Evolutionary conservation across 2,797 vertebrate genomes (phyloP).

Genomic region (Allobates femoralis): DNA sequence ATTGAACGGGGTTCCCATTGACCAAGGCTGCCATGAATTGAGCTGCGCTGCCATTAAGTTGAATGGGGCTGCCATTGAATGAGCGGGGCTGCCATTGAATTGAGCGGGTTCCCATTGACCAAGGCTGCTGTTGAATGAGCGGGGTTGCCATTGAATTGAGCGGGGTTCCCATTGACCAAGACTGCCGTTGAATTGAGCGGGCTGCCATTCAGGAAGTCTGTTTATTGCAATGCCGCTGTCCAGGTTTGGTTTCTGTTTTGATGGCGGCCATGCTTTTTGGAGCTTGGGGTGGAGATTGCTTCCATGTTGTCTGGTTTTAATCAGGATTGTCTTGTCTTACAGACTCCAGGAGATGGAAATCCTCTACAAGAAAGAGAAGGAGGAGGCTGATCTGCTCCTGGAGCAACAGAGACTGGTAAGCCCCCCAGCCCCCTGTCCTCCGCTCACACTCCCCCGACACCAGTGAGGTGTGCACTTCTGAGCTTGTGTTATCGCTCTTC

Average conservation of each 20-base stretch:
- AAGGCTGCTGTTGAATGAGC: too few species aligned
- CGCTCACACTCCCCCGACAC: slow-evolving; percentile 11
- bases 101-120: too few species aligned
- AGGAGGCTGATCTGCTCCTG: slow-evolving; percentile 96
- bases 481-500: slow-evolving; percentile 26
- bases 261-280: neutral
- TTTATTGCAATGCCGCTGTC: neutral
- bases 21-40: too few species aligned
- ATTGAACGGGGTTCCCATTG: too few species aligned
- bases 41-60: too few species aligned
- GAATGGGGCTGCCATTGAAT: too few species aligned
- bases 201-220: too few species aligned
- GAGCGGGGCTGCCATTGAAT: too few species aligned
- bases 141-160: too few species aligned
- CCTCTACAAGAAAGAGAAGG: slow-evolving; percentile 97
- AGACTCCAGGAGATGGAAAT: slow-evolving; percentile 99
- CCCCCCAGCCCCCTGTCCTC: slow-evolving; percentile 41
- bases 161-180: too few species aligned
- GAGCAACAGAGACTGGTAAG: slow-evolving; percentile 99
- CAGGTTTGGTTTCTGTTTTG: neutral
- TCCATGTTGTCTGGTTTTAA: neutral
- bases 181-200: too few species aligned
- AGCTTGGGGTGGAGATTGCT: neutral
- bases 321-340: neutral
- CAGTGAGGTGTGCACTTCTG: slow-evolving; percentile 1